These are phyloP conservation scores for Neodiprion pinetum DNA, from an alignment of 1,140 invertebrate genomes.

Conservation along the genomic window DNA sequence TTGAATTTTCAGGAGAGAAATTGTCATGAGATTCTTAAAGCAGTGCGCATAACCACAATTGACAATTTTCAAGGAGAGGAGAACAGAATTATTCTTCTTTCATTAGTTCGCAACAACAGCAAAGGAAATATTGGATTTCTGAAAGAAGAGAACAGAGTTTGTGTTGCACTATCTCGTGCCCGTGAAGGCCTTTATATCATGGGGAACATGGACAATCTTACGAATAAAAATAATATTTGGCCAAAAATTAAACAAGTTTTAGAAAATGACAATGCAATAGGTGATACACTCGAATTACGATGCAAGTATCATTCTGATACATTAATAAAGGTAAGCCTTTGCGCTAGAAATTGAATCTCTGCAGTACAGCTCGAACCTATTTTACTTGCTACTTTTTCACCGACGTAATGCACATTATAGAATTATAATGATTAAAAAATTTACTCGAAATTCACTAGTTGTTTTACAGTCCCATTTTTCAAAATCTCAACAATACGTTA, in stretches of 20 bases:
- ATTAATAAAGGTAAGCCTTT: no score
- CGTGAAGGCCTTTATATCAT: conserved; percentile 73
- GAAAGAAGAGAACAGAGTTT: conserved; percentile 54
- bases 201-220: conserved; percentile 72
- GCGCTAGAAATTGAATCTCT: no score
- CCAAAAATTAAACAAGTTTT: conserved; percentile 59
- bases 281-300: conserved; percentile 27
- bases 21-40: conserved; percentile 31
- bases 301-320: no score
- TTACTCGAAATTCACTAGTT: no score
- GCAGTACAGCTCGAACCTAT: no score
- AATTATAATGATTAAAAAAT: no score
- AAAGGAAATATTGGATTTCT: conserved; percentile 80
- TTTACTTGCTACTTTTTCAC: no score
- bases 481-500: no score
- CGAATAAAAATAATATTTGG: conserved; percentile 63
- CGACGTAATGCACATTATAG: no score
- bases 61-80: conserved; percentile 91
- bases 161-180: conserved; percentile 74
- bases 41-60: conserved; percentile 71
- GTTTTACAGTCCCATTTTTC: no score
- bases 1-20: no score
- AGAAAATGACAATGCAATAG: conserved; percentile 54
- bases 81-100: conserved; percentile 83
- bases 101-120: conserved; percentile 79